Evolutionary conservation across 2,113 vertebrate genomes (phyloP).

Genomic region (Scolopax mira): DNA sequence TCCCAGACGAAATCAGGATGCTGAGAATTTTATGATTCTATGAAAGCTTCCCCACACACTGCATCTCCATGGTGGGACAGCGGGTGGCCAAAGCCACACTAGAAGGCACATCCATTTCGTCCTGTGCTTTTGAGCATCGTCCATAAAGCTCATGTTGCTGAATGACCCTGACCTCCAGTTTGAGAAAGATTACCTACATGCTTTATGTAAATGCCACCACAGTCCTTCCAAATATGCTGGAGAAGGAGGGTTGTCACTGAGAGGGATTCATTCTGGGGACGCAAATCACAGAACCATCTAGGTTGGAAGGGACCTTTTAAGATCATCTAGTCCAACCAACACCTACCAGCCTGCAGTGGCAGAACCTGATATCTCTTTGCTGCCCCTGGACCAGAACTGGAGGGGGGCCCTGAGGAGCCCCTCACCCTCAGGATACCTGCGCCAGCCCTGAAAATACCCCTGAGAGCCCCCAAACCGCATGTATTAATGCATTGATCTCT

Average conservation of each 20-base stretch:
- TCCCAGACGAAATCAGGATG: not conserved
- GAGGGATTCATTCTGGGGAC: not conserved
- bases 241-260: rapidly evolving
- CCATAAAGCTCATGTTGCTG: rapidly evolving
- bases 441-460: not conserved
- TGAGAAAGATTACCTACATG: rapidly evolving
- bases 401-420: not conserved
- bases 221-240: rapidly evolving
- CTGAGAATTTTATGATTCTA: too few species aligned
- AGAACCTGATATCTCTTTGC: not conserved
- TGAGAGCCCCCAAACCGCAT: rapidly evolving
- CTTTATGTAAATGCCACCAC: not conserved
- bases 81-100: rapidly evolving
- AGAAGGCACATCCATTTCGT: too few species aligned
- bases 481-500: not conserved
- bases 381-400: rapidly evolving
- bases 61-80: too few species aligned
- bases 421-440: rapidly evolving
- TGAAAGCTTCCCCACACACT: not conserved
- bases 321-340: too few species aligned
- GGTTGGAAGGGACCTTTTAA: too few species aligned
- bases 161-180: rapidly evolving
- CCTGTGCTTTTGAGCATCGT: not conserved
- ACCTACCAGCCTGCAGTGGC: rapidly evolving
- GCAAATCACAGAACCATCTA: too few species aligned